phyloP scores from a whole-genome alignment of 1,140 invertebrate genomes.

The Drosophila repletoides region DNA sequence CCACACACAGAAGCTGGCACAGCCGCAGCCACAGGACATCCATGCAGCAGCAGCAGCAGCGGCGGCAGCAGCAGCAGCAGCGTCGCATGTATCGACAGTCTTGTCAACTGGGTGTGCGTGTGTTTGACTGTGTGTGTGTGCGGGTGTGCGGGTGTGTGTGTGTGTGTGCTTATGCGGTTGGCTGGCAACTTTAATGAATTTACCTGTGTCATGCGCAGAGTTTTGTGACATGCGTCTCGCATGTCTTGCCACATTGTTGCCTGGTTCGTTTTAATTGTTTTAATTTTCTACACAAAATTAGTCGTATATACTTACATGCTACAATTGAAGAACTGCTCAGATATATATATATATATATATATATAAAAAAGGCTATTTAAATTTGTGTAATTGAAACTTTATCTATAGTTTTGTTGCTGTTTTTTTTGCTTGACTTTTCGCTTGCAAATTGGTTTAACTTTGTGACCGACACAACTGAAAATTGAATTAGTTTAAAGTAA shows the following conservation, averaged over 20 bases:
- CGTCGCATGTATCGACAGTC: slow-evolving; percentile 54
- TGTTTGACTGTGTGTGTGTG: neutral
- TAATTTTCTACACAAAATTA: slow-evolving; percentile 44
- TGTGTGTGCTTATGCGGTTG: slow-evolving; percentile 13
- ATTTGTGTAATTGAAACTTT: slow-evolving; percentile 38
- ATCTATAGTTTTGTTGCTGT: slow-evolving; percentile 6
- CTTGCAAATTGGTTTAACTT: slow-evolving; percentile 64
- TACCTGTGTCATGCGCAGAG: slow-evolving; percentile 59
- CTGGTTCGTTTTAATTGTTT: slow-evolving; percentile 58
- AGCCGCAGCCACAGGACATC: slow-evolving; percentile 31
- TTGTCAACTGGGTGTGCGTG: neutral
- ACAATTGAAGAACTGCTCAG: slow-evolving; percentile 21
- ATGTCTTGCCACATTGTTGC: slow-evolving; percentile 21
- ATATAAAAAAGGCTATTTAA: no score
- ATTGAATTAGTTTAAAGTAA: slow-evolving; percentile 64
- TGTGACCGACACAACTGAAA: slow-evolving; percentile 57
- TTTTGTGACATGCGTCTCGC: slow-evolving; percentile 34
- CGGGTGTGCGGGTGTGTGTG: neutral
- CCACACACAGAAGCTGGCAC: slow-evolving; percentile 47
- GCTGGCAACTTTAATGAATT: slow-evolving; percentile 74
- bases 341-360: no score
- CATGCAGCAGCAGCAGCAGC: slow-evolving; percentile 25
- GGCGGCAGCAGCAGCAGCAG: slow-evolving; percentile 26
- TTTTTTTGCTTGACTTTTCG: slow-evolving; percentile 16
- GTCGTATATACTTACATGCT: slow-evolving; percentile 47